phyloP scores from a whole-genome alignment of 2,797 vertebrate genomes.

The Acrocephalus scirpaceus region DNA sequence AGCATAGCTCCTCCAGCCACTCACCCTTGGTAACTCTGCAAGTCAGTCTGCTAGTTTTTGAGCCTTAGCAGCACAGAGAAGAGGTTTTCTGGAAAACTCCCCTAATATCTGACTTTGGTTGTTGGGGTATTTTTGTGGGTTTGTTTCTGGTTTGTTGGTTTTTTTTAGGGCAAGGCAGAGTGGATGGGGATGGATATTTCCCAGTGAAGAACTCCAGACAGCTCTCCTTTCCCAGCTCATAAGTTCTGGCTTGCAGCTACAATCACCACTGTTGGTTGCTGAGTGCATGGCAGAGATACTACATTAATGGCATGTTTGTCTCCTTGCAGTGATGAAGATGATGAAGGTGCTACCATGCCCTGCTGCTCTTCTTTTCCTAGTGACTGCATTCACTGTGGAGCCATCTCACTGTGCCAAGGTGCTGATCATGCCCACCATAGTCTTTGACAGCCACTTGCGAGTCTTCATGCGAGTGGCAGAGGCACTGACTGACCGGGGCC shows the following conservation, averaged over 20 bases:
- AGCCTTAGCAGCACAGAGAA: background rate
- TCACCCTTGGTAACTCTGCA: background rate
- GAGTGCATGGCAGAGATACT: background rate
- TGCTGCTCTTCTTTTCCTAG: conserved; percentile 21
- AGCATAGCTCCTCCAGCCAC: background rate
- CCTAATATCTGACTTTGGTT: background rate
- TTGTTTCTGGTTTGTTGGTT: background rate
- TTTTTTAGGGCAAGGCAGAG: background rate
- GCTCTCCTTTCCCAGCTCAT: background rate
- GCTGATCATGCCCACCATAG: conserved; percentile 66
- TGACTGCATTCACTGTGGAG: background rate
- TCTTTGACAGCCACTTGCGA: conserved; percentile 72
- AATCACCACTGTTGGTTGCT: background rate
- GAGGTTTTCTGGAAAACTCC: background rate
- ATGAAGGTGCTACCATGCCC: background rate
- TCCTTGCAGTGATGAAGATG: conserved; percentile 32
- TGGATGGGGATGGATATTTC: background rate
- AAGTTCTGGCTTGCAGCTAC: background rate
- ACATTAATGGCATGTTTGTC: background rate
- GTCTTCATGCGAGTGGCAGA: conserved; percentile 69
- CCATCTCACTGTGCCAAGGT: conserved; percentile 57
- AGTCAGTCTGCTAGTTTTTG: background rate
- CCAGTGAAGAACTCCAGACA: background rate
- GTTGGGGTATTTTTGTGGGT: background rate
- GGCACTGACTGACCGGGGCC: conserved; percentile 52